Evolutionary conservation across 2,113 vertebrate species (phyloP).

Genomic region (Heterocephalus glaber): DNA sequence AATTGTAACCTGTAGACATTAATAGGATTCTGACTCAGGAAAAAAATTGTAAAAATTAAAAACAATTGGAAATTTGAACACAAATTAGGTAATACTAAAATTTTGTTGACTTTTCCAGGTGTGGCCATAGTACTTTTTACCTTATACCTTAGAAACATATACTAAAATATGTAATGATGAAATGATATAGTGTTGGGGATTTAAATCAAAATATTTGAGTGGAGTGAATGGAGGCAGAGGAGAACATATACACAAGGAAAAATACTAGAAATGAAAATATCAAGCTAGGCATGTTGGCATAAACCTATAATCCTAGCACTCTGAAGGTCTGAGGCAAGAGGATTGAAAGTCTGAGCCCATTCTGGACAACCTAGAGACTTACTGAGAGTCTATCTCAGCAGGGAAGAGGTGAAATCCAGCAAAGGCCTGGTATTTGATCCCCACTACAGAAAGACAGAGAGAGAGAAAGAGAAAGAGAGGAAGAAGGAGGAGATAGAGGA

Average conservation of each 20-base stretch:
- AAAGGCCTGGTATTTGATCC: not conserved
- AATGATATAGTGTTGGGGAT: not conserved
- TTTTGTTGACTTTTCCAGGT: not conserved
- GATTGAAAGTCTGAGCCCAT: not conserved
- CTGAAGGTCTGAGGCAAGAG: not conserved
- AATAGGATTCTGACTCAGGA: not conserved
- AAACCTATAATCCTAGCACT: not conserved
- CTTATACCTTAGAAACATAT: not conserved
- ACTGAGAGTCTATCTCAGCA: not conserved
- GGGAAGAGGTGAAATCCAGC: not conserved
- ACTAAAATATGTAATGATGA: not conserved
- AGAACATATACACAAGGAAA: not conserved
- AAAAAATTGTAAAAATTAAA: not conserved
- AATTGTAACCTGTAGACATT: not conserved
- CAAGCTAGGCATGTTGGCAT: not conserved
- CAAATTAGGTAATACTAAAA: not conserved
- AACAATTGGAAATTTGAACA: not conserved
- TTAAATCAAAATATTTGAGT: not conserved
- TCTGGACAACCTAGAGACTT: not conserved
- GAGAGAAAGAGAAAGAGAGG: rapidly evolving
- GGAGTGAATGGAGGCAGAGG: not conserved
- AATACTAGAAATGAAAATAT: not conserved
- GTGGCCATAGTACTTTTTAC: not conserved
- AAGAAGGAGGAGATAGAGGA: not conserved
- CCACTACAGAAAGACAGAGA: not conserved